Evolutionary conservation across 2,888 invertebrate species (phyloP), one percentile per base, ranked within the genome.

Genomic region (Pandemis heparana): DNA sequence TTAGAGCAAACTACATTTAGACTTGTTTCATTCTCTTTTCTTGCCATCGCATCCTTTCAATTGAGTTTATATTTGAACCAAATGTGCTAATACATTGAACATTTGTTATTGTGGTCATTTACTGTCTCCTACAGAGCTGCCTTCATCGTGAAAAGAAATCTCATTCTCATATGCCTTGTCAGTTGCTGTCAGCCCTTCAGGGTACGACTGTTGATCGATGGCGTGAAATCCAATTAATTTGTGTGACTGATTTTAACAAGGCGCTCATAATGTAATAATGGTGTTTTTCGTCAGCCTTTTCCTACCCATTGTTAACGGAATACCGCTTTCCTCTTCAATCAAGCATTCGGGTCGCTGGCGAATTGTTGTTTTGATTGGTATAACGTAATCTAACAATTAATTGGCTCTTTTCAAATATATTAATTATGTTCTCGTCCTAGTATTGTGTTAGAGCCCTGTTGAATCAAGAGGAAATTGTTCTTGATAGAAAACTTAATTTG

Each of bases 291-390:
- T 46, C 48, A 41, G 69, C 38, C 63, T 74, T 65, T 73, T 69
- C 64, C 60, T 51, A 23, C 18, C 74, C 43, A 70, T 74, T 74
- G 74, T 74, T 63, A 7, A 48, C n/a, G 43, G 67, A 59, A 53
- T 56, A 41, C 60, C 59, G 56, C 74, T 70, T 74, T 74, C 64
- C 60, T 69, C 64, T 67, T 43, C 56, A 68, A 48, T 63, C 39
- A 68, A 59, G 72, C 72, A 38, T 67, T 67, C 38, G 62, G 62
- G 56, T 56, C 63, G 51, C 10, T 39, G 59, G n/a, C 23, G 68
- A 73, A 72, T 72, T 67, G 66, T 71, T 71, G 72, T 72, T 72
- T 62, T 67, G 72, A 72, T 67, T 72, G 63, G 56, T 59, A 62
- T 67, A 53, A 62, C 69, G 63, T 69, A 43, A 46, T 69, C 60